A percentile compares a stretch with the other conserved stretches of the same genome.
These are phyloP conservation scores for Mayetiola destructor DNA, from an alignment of 2,888 invertebrate species.

Conservation along the genomic window DNA sequence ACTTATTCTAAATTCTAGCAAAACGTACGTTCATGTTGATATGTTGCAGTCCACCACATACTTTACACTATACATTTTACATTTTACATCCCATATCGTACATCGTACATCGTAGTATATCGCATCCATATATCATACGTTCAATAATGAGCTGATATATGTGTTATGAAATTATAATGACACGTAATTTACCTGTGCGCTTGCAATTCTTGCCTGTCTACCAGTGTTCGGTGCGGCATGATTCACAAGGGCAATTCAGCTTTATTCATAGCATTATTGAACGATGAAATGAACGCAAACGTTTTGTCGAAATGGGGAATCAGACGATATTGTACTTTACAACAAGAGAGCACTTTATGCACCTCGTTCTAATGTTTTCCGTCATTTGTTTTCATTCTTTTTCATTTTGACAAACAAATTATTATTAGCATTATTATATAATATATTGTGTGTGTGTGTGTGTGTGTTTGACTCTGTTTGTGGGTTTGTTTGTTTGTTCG, in stretches of 20 bases:
- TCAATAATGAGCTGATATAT: conserved; percentile 4
- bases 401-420: conserved; percentile 4
- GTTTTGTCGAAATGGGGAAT: neutral
- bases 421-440: conserved; percentile 6
- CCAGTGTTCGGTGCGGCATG: neutral
- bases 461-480: too few relatives aligned
- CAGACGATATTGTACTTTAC: neutral
- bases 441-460: too few relatives aligned
- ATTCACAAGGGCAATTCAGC: neutral
- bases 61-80: too few relatives aligned
- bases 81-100: too few relatives aligned
- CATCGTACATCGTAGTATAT: too few relatives aligned
- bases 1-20: too few relatives aligned
- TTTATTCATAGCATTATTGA: too few relatives aligned
- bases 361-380: neutral
- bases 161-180: conserved; percentile 8
- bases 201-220: neutral
- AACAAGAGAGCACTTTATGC: neutral
- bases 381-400: neutral
- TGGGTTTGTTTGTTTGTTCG: too few relatives aligned
- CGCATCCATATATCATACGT: too few relatives aligned
- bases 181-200: neutral
- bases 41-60: too few relatives aligned
- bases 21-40: too few relatives aligned
- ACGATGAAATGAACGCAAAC: too few relatives aligned